Evolutionary conservation across 30 jellyfish, hydroid and myxozoan genomes (phyloP).

Genomic region (Aurelia aurita): DNA sequence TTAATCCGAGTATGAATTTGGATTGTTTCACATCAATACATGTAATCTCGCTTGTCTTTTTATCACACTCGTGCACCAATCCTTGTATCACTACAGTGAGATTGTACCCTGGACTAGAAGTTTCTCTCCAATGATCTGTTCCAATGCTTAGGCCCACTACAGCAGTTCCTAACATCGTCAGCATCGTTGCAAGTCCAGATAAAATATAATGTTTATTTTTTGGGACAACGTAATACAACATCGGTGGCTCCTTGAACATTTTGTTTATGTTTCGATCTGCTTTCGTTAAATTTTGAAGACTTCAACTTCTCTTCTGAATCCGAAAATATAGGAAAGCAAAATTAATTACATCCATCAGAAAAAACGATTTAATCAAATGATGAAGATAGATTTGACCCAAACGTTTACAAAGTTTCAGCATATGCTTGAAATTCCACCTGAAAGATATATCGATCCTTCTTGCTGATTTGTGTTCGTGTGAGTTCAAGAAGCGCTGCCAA

Average conservation of each 20-base stretch:
- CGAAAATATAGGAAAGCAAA: too few species aligned
- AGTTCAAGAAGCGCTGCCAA: too few species aligned
- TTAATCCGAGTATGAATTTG: slow-evolving; percentile 4
- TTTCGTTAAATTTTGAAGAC: too few species aligned
- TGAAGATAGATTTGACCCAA: too few species aligned
- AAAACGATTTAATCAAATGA: too few species aligned
- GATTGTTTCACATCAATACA: slow-evolving; percentile 37
- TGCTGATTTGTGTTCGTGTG: too few species aligned
- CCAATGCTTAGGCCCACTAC: slow-evolving; percentile 47
- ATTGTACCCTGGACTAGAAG: slow-evolving; percentile 16
- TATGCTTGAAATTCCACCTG: too few species aligned
- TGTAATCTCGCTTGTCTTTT: not conserved
- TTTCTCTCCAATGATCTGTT: slow-evolving; percentile 70
- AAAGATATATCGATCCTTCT: too few species aligned
- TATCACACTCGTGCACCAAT: slow-evolving; percentile 38
- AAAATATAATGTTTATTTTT: slow-evolving; percentile 30
- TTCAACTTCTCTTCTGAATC: too few species aligned
- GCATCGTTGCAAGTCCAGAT: slow-evolving; percentile 41
- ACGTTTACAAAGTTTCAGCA: too few species aligned
- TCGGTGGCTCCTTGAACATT: slow-evolving; percentile 54
- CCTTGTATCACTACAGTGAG: slow-evolving; percentile 38
- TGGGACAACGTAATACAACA: slow-evolving; percentile 31
- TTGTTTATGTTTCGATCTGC: too few species aligned
- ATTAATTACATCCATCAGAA: too few species aligned
- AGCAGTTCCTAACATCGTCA: slow-evolving; percentile 39